Conservation (phyloP, 2,797 vertebrate species). For the Pygocentrus nattereri region DNA sequence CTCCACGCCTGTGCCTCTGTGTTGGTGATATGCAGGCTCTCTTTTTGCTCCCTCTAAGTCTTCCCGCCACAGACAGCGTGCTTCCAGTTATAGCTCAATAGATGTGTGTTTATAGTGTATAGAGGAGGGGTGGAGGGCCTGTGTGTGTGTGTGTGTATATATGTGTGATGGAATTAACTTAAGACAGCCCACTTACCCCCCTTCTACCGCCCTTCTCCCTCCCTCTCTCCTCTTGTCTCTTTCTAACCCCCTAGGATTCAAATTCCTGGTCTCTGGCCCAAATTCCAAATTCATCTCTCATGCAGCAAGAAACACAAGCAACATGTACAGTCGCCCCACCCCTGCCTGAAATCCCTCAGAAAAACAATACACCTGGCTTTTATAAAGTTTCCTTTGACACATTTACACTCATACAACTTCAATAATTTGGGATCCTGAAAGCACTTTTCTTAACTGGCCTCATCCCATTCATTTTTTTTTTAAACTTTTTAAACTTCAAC, state of each 20-base stretch:
- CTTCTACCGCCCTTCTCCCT: conserved; percentile 33
- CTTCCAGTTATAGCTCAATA: conserved; percentile 25
- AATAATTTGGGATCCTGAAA: not conserved
- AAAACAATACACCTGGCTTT: conserved; percentile 52
- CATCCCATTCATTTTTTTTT: not conserved
- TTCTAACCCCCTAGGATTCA: conserved; percentile 52
- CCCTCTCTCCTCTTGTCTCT: conserved; percentile 25
- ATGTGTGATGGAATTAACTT: conserved; percentile 50
- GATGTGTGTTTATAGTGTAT: conserved; percentile 38
- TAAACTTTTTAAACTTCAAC: too few relatives aligned
- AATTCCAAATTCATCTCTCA: conserved; percentile 57
- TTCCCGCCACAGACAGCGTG: conserved; percentile 19
- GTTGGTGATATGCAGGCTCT: not conserved
- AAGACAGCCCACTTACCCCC: conserved; percentile 48
- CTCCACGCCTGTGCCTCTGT: not conserved
- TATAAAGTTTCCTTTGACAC: conserved; percentile 27
- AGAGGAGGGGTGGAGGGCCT: conserved; percentile 41
- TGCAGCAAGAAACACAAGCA: conserved; percentile 40
- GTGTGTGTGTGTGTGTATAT: conserved; percentile 29
- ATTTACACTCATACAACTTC: conserved; percentile 6
- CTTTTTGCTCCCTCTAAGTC: not conserved
- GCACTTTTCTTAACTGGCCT: not conserved
- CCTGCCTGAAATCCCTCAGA: not conserved
- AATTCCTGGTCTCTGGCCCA: conserved; percentile 61
- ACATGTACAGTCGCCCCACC: conserved; percentile 28